Evolutionary conservation across 1,140 invertebrate genomes (phyloP).

Genomic region (Panagrolaimus sp.): DNA sequence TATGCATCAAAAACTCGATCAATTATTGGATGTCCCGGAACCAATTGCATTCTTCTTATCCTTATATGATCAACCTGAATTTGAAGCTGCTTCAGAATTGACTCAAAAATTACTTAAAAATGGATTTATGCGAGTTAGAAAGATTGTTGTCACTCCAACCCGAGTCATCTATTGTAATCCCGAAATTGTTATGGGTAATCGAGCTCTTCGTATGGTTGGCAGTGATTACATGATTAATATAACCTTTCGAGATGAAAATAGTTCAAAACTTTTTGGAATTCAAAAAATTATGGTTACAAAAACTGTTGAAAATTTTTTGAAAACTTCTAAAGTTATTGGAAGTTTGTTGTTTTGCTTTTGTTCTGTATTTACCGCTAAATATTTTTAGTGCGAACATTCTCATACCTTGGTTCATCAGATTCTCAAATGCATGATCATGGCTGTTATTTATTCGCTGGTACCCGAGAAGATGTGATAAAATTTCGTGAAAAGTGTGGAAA

Average conservation of each 20-base stretch:
- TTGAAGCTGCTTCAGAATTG: neutral
- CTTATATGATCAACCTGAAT: neutral
- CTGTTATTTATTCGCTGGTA: neutral
- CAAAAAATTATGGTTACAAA: neutral
- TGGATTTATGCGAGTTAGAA: conserved; percentile 1
- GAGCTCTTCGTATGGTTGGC: neutral
- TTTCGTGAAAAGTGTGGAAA: neutral
- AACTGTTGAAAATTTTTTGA: neutral
- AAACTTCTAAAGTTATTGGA: neutral
- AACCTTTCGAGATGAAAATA: neutral
- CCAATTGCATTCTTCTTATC: neutral
- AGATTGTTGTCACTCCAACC: conserved; percentile 1
- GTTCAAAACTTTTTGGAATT: neutral
- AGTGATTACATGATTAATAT: neutral
- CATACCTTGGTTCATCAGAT: neutral
- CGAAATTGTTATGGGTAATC: neutral
- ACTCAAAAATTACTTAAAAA: neutral
- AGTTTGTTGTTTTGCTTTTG: neutral
- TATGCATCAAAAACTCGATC: neutral
- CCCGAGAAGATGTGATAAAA: neutral
- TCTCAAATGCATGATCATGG: conserved; percentile 9
- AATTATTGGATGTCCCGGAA: neutral
- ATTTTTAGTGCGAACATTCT: neutral
- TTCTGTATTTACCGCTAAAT: neutral
- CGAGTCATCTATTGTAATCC: neutral